These are phyloP conservation scores for Lucifuga dentata DNA, from an alignment of 2,113 vertebrate genomes.

Conservation along the genomic window DNA sequence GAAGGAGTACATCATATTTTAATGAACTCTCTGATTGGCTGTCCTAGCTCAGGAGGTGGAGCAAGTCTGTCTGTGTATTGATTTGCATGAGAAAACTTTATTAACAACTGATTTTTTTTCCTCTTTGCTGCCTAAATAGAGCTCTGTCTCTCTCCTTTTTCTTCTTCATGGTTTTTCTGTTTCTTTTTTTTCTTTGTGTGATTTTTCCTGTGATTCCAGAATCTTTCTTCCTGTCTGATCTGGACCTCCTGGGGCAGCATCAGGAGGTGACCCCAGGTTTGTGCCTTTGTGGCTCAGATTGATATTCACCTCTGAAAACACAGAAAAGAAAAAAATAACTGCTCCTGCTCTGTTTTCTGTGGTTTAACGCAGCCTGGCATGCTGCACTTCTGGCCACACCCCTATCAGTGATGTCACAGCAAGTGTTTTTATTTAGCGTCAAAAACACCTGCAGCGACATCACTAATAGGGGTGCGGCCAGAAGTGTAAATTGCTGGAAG, in stretches of 20 bases:
- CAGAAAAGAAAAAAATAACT: no score
- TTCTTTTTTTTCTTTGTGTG: conserved; percentile 15
- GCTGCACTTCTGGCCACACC: no score
- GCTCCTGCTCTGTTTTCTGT: no score
- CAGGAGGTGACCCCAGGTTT: conserved; percentile 94
- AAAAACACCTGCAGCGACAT: no score
- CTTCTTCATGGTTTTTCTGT: conserved; percentile 1
- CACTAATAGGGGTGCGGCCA: no score
- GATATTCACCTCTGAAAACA: no score
- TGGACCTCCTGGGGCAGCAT: conserved; percentile 90
- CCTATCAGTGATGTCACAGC: no score
- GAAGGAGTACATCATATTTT: no score
- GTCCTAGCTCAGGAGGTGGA: not conserved
- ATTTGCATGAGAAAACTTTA: conserved; percentile 36
- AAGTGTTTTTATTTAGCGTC: no score
- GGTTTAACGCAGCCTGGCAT: no score
- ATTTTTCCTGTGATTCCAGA: conserved; percentile 79
- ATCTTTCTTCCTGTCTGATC: conserved; percentile 89
- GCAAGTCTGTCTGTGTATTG: not conserved
- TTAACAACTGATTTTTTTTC: conserved; percentile 28
- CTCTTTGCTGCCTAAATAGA: no score
- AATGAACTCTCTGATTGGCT: not conserved
- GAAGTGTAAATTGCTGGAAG: no score
- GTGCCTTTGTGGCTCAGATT: conserved; percentile 65
- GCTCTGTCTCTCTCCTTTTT: not conserved